Evolutionary conservation across 2,797 vertebrate species (phyloP).

Genomic region (Ispidina lecontei): DNA sequence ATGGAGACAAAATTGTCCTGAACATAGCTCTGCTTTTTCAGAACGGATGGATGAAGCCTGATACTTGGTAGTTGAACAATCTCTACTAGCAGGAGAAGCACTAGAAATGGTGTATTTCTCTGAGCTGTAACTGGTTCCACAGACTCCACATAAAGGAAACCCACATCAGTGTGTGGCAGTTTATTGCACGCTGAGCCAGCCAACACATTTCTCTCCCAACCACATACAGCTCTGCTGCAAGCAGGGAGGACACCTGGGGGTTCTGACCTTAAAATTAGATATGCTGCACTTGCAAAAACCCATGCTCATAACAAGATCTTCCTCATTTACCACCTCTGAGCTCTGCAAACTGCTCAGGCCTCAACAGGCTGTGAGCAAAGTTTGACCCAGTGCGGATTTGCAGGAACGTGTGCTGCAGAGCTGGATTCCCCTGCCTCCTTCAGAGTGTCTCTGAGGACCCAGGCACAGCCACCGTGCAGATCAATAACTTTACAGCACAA

Average conservation of each 20-base stretch:
- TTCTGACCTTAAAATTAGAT: slow-evolving; percentile 64
- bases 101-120: slow-evolving; percentile 21
- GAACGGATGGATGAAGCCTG: background rate
- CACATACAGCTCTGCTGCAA: background rate
- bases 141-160: slow-evolving; percentile 59
- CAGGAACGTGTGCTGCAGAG: rapidly evolving
- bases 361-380: background rate
- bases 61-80: background rate
- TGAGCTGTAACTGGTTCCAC: slow-evolving; percentile 51
- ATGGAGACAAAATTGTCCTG: background rate
- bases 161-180: slow-evolving; percentile 49
- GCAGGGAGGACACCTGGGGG: slow-evolving; percentile 68
- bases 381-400: background rate
- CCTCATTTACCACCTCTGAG: background rate
- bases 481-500: slow-evolving; percentile 36
- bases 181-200: slow-evolving; percentile 15
- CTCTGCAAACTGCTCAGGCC: background rate
- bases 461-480: background rate
- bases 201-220: slow-evolving; percentile 44
- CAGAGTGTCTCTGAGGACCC: slow-evolving; percentile 5
- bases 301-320: background rate
- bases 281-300: background rate
- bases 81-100: slow-evolving; percentile 15
- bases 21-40: background rate
- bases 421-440: background rate